Base-by-base conservation (phyloP, 1,140 invertebrate species). In the Aphaenogaster ashmeadi region DNA sequence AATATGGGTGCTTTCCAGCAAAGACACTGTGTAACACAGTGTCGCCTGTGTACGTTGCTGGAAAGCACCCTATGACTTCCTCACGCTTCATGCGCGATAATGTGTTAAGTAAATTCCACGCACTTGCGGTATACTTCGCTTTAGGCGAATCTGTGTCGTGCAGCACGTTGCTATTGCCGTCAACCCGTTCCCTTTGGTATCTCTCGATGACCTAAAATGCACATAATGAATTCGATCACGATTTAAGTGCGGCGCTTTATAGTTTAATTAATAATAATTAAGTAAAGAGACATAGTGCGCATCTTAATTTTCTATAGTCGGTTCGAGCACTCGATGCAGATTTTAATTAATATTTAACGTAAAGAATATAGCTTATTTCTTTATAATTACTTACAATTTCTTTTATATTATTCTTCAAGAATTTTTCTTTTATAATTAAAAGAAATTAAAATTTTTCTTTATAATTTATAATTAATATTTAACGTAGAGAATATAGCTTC, bases 141-240 rank as follows among this genome's bases (percentile, higher is more conserved):
- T 60, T 83, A 6, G 90, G 15, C 72, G 86, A 72, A 36, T 88
- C 74, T 79, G 79, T 91, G 56, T 85, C 89, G 36, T 85, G 88
- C 54, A 94, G 80, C 7, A 95, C 79, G 75, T 94, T 94, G 85
- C 94, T 94, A 72, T 95, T 95, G 6, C 93, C 93, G 36, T 96
- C 95, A 18, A 94, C 87, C 27, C 87, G 92, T 84, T 94, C 94
- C 33, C 92, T 94, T 87, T 94, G 94, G 62, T 89, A 94, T 83
- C 93, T 95, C 86, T 96, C 95, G 52, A 96, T 93, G 60, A 95
- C 95, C 95, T 96, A 89, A 36, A 90, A 93, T 75, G n/a, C 27
- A 7, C 13, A 27, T 50, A 33, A 50, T 50, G 2, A 11, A 52
- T 75, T 64, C 60, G 2, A 41, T 50, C 8, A 78, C 41, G 18